Percentiles rank a stretch among this genome's conserved stretches.
phyloP scores from a whole-genome alignment of 2,797 vertebrate species.

The Gadopsis bispinosus region DNA sequence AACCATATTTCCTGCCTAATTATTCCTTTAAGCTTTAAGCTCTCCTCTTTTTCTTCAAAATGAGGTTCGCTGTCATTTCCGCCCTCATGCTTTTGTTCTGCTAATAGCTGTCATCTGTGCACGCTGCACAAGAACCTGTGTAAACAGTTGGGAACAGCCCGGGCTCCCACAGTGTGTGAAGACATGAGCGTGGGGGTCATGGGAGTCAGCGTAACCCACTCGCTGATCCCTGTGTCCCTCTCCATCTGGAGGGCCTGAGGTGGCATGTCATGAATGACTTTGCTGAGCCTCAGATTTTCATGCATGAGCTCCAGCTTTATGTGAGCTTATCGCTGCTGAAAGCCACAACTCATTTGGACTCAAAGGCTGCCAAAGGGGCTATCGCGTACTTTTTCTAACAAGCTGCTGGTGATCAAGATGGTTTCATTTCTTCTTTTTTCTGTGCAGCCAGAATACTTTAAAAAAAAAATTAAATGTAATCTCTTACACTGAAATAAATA shows the following conservation, averaged over 20 bases:
- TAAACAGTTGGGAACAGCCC: slow-evolving; percentile 14
- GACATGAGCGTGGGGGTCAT: slow-evolving; percentile 27
- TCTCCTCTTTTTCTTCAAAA: neutral
- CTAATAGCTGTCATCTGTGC: slow-evolving; percentile 12
- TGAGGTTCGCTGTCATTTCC: neutral
- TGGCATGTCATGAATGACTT: slow-evolving; percentile 67
- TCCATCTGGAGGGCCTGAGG: slow-evolving; percentile 39
- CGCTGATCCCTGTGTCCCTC: slow-evolving; percentile 40
- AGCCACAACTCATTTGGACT: slow-evolving; percentile 34
- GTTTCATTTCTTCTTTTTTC: neutral
- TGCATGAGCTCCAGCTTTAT: slow-evolving; percentile 72
- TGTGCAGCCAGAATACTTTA: neutral
- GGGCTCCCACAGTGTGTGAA: slow-evolving; percentile 30
- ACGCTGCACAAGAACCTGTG: neutral
- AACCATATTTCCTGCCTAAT: neutral
- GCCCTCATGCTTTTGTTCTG: slow-evolving; percentile 10
- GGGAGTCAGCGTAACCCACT: slow-evolving; percentile 2
- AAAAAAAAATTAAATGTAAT: neutral
- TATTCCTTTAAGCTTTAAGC: neutral
- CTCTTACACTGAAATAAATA: neutral
- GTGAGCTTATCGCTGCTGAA: slow-evolving; percentile 56
- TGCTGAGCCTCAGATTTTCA: slow-evolving; percentile 71
- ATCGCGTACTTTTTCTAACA: slow-evolving; percentile 22
- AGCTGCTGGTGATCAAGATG: slow-evolving; percentile 1
- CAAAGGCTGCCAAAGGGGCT: slow-evolving; percentile 32